Conservation (phyloP, 2,797 vertebrate genomes). For the Esox masquinongy region DNA sequence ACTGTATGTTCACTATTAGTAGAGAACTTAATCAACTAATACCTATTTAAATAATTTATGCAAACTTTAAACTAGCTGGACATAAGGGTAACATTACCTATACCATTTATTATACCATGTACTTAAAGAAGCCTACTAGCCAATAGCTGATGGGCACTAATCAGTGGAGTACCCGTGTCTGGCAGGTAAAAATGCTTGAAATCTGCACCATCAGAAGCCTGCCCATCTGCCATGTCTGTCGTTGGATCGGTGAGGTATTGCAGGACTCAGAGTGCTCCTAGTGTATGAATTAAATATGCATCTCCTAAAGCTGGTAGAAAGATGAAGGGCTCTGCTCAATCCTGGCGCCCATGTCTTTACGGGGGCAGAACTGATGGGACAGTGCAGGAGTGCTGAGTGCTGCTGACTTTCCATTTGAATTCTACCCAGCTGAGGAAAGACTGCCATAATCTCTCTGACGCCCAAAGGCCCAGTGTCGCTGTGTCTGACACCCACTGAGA, state of each 20-base stretch:
- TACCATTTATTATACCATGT: not conserved
- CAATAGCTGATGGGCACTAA: not conserved
- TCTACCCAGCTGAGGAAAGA: not conserved
- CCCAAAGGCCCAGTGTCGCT: not conserved
- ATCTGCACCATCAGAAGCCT: not conserved
- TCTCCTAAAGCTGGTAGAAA: conserved; percentile 28
- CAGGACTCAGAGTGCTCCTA: conserved; percentile 8
- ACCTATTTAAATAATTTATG: too few species aligned
- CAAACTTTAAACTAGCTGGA: too few species aligned
- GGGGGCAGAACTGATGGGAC: conserved; percentile 12
- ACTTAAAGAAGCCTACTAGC: not conserved
- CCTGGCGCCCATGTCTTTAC: conserved; percentile 12
- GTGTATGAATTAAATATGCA: conserved; percentile 34
- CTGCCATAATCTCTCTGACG: not conserved
- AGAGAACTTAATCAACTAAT: too few species aligned
- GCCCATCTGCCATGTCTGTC: not conserved
- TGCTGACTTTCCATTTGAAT: not conserved
- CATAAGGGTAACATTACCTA: too few species aligned
- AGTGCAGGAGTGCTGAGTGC: conserved; percentile 13
- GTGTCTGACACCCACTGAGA: not conserved
- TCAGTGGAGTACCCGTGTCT: not conserved
- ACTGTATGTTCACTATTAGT: not conserved
- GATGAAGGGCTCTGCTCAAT: conserved; percentile 27
- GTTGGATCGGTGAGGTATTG: conserved; percentile 19
- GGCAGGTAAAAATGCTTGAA: not conserved